Percentiles rank a stretch among this genome's conserved stretches.
These are phyloP conservation scores for Drosophila ezoana DNA, from an alignment of 2,888 invertebrate genomes.

Conservation along the genomic window DNA sequence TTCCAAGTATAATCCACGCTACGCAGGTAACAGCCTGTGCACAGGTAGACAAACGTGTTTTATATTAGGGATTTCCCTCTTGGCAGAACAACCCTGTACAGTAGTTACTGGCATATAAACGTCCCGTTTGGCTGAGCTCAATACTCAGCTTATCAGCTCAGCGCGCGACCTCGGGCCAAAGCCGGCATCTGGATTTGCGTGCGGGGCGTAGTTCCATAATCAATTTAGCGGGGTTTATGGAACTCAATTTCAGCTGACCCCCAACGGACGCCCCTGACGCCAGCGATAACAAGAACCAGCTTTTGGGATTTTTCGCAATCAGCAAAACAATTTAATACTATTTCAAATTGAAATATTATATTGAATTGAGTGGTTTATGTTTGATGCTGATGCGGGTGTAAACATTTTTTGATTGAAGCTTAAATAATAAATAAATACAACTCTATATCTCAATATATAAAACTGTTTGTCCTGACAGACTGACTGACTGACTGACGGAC, in stretches of 20 bases:
- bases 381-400: background rate
- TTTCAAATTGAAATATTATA: constrained; percentile 2
- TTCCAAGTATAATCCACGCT: no score
- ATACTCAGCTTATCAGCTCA: constrained; percentile 29
- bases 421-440: background rate
- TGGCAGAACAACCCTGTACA: constrained; percentile 13
- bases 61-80: background rate
- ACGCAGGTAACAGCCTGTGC: background rate
- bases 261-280: constrained; percentile 4
- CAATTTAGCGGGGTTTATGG: constrained; percentile 13
- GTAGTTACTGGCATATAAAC: background rate
- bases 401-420: constrained; percentile 4
- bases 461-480: no score
- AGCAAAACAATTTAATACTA: constrained; percentile 2
- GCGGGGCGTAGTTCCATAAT: constrained; percentile 15
- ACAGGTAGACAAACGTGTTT: constrained; percentile 17
- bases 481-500: no score
- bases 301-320: background rate
- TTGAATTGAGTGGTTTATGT: no score
- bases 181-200: constrained; percentile 2
- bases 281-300: constrained; percentile 13
- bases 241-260: rapidly evolving
- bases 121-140: constrained; percentile 5
- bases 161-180: constrained; percentile 18
- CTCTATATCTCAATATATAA: no score